These are phyloP conservation scores for Sciurus carolinensis DNA, from an alignment of 2,797 vertebrate genomes.

Conservation along the genomic window DNA sequence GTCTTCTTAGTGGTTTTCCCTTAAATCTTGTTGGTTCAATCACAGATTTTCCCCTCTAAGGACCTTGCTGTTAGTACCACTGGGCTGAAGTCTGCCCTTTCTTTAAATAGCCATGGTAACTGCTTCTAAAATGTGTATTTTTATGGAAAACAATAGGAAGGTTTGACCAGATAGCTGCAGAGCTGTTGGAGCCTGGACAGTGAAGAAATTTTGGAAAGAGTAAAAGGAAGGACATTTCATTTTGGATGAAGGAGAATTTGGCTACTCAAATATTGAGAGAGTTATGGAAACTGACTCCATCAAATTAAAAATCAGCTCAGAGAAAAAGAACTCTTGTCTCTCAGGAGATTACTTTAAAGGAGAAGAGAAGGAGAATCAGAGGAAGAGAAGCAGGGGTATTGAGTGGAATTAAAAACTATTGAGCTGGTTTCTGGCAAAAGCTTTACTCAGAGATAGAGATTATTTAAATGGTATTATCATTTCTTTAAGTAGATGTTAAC, in stretches of 20 bases:
- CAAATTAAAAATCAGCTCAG: constrained; percentile 12
- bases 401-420: not conserved
- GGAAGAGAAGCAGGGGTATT: not conserved
- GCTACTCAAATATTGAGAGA: not conserved
- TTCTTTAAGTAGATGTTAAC: not conserved
- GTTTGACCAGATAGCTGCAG: not conserved
- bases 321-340: not conserved
- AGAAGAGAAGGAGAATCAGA: not conserved
- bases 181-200: not conserved
- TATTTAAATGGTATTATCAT: not conserved
- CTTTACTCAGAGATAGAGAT: not conserved
- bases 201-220: not conserved
- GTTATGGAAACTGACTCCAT: constrained; percentile 24
- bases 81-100: not conserved
- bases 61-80: not conserved
- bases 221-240: not conserved
- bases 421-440: constrained; percentile 26
- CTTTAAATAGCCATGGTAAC: not conserved
- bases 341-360: not conserved
- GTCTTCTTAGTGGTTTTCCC: not conserved
- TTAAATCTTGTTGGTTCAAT: constrained; percentile 25
- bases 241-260: constrained; percentile 3
- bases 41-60: not conserved
- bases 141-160: not conserved
- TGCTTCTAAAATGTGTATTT: not conserved